Conservation (phyloP, 1,140 invertebrate genomes). For the Drosophila rhopaloa region DNA sequence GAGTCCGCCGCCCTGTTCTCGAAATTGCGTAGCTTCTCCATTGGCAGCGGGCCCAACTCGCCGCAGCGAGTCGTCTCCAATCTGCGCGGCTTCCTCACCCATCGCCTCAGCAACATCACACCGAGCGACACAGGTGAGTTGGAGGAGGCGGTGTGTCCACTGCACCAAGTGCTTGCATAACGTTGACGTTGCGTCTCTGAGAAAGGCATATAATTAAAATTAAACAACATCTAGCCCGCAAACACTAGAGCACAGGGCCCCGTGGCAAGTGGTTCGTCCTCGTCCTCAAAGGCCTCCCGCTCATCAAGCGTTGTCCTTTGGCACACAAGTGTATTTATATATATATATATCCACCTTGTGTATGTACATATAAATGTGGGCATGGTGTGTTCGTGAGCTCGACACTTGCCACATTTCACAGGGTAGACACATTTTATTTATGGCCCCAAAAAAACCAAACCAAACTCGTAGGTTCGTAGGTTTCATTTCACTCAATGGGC, state of each 20-base stretch:
- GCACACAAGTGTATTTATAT: conserved; percentile 26
- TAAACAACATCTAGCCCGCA: conserved; percentile 70
- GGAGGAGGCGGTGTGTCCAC: too few species aligned
- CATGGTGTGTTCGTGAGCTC: conserved; percentile 8
- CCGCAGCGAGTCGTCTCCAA: conserved; percentile 86
- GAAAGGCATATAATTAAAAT: conserved; percentile 72
- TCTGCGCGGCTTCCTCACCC: conserved; percentile 86
- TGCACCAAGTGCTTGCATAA: conserved; percentile 62
- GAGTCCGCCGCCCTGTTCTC: conserved; percentile 84
- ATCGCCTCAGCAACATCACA: conserved; percentile 85
- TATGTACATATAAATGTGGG: conserved; percentile 1
- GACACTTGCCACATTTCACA: conserved; percentile 49
- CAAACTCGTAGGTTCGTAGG: conserved; percentile 40
- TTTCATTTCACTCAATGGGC: conserved; percentile 43
- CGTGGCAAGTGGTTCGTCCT: conserved; percentile 59
- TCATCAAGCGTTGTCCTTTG: conserved; percentile 59
- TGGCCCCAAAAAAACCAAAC: conserved; percentile 32
- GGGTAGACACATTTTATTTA: conserved; percentile 67
- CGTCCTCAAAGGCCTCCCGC: conserved; percentile 27
- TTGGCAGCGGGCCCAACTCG: conserved; percentile 85
- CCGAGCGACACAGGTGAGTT: conserved; percentile 87
- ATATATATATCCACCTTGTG: conserved; percentile 14
- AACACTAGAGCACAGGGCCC: conserved; percentile 54
- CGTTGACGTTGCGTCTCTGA: conserved; percentile 16
- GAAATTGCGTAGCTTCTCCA: conserved; percentile 85